Base-by-base conservation (phyloP, 2,888 invertebrate species). In the Boloria selene region DNA sequence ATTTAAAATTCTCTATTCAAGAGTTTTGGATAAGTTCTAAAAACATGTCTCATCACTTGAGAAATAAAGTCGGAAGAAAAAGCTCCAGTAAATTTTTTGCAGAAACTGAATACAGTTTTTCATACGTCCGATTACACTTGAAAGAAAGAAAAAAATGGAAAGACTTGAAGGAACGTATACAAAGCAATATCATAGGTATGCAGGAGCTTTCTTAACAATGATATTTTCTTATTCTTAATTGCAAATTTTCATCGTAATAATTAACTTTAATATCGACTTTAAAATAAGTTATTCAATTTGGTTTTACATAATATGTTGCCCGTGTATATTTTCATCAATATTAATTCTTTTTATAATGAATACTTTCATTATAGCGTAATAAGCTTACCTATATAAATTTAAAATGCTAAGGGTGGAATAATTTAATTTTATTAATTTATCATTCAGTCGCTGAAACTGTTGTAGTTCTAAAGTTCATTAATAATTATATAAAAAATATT, bases 31-130 rank as follows among this genome's bases (percentile, higher is more conserved):
- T 49, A 49, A 31, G 49, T 17, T 31, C 6, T 49, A 31, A 59
- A 49, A 31, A n/a, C 49, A 38, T 49, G 13, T 49, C 14, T 18
- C 59, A 18, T 38, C 31, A 58, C 58, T 16, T 59, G 4, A 18
- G 49, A 49, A 13, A 53, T 55, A 49, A 56, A 63, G 6, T 42
- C 26, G 51, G 26, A 44, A 38, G 44, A 56, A 64, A 64, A 50
- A 56, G 49, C 50, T 63, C 49, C 17, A 49, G 49, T 17, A 38
- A 42, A 18, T 55, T 64, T 22, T 56, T 18, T 18, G 49, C 49
- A 61, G 13, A 64, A 63, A 60, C 31, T 62, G 53, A 64, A 69
- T 55, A 50, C 31, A 51, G 47, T 65, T 69, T 62, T 62, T 64
- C 47, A 61, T 67, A 67, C 18, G 61, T 49, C 49, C 53, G 52